phyloP scores from a whole-genome alignment of 2,797 vertebrate species.

The Thripadectes ignobilis region DNA sequence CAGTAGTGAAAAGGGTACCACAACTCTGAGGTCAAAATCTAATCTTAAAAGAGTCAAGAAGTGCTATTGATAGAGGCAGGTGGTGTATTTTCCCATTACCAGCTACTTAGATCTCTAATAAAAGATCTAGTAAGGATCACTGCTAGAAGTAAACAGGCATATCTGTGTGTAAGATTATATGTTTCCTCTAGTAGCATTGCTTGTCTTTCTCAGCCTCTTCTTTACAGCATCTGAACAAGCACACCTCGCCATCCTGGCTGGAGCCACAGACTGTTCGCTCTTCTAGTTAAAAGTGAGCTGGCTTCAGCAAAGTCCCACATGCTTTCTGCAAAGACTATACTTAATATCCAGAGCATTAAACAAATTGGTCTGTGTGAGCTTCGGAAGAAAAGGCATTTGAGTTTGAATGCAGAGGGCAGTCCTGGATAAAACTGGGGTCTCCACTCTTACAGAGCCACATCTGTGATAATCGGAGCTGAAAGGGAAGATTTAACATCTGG shows the following conservation, averaged over 20 bases:
- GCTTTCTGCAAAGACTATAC: background rate
- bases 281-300: background rate
- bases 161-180: background rate
- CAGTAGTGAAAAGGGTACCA: background rate
- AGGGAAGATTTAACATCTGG: conserved; percentile 56
- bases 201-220: background rate
- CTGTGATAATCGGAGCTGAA: conserved; percentile 54
- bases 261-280: background rate
- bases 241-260: background rate
- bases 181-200: background rate
- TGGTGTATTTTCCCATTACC: background rate
- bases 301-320: background rate
- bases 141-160: background rate
- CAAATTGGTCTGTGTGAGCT: background rate
- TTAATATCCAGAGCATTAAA: conserved; percentile 30
- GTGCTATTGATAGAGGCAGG: background rate
- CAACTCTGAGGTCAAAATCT: background rate
- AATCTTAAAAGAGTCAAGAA: background rate
- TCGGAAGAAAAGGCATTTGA: conserved; percentile 16
- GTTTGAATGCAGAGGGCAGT: conserved; percentile 19
- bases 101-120: background rate
- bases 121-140: background rate
- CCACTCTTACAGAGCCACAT: conserved; percentile 20
- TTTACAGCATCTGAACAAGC: background rate
- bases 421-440: background rate